phyloP scores from a whole-genome alignment of 2,797 vertebrate genomes.

The Neostethus bicornis region DNA sequence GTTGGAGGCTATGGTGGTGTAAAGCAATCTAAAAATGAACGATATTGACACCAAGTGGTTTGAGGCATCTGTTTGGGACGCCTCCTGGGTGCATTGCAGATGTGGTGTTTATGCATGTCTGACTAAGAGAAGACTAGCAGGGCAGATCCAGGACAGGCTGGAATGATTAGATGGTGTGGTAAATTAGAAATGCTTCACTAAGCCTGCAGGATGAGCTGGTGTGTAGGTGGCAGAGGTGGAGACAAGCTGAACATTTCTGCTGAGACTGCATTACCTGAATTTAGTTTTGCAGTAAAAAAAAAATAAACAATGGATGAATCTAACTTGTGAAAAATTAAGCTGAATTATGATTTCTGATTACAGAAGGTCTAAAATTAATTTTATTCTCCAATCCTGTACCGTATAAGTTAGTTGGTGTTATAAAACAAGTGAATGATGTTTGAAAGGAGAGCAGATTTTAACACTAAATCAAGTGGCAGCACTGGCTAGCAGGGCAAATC shows the following conservation, averaged over 20 bases:
- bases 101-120: slow-evolving; percentile 3
- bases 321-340: background rate
- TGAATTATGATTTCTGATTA: background rate
- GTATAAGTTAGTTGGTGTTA: no score
- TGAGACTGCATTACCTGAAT: background rate
- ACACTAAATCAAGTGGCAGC: background rate
- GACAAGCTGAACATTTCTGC: background rate
- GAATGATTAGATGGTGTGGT: slow-evolving; percentile 10
- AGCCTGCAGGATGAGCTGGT: background rate
- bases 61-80: background rate
- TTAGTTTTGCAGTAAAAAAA: background rate
- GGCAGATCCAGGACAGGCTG: slow-evolving; percentile 3
- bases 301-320: background rate
- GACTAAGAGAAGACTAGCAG: background rate
- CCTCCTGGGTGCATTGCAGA: slow-evolving; percentile 3
- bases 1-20: background rate
- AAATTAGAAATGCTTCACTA: background rate
- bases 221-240: background rate
- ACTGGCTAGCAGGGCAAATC: background rate
- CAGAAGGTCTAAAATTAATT: no score
- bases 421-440: no score
- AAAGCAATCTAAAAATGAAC: background rate
- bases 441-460: background rate
- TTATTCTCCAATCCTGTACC: no score
- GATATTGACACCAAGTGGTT: background rate